Evolutionary conservation across 2,888 invertebrate genomes (phyloP).

Genomic region (Leptinotarsa rubiginosa): DNA sequence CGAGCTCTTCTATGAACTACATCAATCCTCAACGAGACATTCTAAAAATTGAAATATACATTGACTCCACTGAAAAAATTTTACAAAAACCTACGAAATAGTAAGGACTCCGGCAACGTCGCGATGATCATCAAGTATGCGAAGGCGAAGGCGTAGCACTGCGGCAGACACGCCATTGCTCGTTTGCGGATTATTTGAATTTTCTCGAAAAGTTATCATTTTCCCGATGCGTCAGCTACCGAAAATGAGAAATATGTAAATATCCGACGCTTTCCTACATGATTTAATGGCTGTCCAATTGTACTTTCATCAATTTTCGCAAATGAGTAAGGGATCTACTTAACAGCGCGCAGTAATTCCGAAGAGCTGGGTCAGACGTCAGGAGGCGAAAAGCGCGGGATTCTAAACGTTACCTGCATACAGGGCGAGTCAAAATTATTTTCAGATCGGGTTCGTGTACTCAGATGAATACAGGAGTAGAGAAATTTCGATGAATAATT

Average conservation of each 20-base stretch:
- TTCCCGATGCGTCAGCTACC: background rate
- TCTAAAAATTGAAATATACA: background rate
- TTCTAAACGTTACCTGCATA: slow-evolving; percentile 11
- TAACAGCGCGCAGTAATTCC: slow-evolving; percentile 4
- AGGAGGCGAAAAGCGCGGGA: slow-evolving; percentile 16
- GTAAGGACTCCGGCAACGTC: background rate
- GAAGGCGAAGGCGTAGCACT: slow-evolving; percentile 6
- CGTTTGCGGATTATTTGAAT: slow-evolving; percentile 14
- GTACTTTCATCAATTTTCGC: slow-evolving; percentile 1
- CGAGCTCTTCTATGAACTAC: too few species aligned
- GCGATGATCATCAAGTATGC: background rate
- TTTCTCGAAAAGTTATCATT: slow-evolving; percentile 8
- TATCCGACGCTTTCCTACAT: too few species aligned
- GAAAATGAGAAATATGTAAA: background rate
- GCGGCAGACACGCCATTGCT: slow-evolving; percentile 5
- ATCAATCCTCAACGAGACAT: too few species aligned
- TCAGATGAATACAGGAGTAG: too few species aligned
- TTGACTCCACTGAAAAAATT: background rate
- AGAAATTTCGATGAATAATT: too few species aligned
- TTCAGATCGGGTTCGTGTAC: too few species aligned
- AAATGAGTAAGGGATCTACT: slow-evolving; percentile 10
- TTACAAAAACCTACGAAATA: background rate
- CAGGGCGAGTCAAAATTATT: background rate
- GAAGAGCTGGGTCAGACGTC: slow-evolving; percentile 8
- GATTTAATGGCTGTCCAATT: background rate